Percentiles rank a stretch among this genome's conserved stretches.
Evolutionary conservation across 2,113 vertebrate genomes (phyloP).

Genomic region (Plecturocebus donacophilus): DNA sequence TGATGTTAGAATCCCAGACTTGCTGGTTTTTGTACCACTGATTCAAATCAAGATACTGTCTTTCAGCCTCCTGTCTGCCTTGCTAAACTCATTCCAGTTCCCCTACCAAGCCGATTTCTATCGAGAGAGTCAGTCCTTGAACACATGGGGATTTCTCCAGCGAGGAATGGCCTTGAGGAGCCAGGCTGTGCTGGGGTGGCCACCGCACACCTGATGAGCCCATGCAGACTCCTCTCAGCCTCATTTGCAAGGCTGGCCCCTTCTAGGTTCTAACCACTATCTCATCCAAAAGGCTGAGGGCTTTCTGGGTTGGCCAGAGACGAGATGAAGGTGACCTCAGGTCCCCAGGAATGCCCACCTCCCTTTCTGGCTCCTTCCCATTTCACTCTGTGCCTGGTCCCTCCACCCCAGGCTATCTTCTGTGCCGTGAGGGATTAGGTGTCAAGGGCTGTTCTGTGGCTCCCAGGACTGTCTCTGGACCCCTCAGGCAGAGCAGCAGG

Average conservation of each 20-base stretch:
- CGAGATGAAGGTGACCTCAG: neutral
- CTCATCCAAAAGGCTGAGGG: neutral
- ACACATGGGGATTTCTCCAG: neutral
- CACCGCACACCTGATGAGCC: neutral
- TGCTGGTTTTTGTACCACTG: neutral
- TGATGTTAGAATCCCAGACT: conserved; percentile 57
- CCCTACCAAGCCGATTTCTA: conserved; percentile 32
- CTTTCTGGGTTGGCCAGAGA: neutral
- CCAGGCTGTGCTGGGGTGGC: neutral
- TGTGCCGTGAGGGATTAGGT: neutral
- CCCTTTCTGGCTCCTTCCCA: neutral
- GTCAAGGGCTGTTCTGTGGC: neutral
- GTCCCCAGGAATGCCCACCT: neutral
- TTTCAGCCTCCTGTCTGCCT: conserved; percentile 12
- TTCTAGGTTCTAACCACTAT: neutral
- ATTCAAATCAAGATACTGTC: conserved; percentile 74
- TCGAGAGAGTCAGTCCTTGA: neutral
- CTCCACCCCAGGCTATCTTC: neutral
- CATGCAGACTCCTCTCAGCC: neutral
- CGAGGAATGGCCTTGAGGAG: neutral
- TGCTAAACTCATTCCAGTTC: conserved; percentile 55
- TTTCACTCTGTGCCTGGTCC: neutral
- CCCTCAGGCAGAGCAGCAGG: neutral
- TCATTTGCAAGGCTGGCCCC: neutral
- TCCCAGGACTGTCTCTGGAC: neutral